Evolutionary conservation across 2,797 vertebrate genomes (phyloP), one percentile per base, ranked within the genome.

Genomic region (Hippocampus kuda): DNA sequence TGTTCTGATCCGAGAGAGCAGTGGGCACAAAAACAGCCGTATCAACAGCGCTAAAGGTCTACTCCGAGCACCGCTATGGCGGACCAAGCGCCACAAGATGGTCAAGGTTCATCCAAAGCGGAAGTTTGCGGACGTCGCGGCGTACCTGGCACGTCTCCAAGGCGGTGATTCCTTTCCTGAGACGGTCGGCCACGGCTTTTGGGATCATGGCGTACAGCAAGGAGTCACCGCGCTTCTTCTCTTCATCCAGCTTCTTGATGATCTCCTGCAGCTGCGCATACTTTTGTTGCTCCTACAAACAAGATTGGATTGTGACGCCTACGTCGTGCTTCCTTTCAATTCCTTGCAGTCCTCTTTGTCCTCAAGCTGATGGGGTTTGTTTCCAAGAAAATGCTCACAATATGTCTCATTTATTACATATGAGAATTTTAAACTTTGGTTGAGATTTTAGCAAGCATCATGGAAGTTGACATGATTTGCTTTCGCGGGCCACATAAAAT

Each of bases 201-300:
- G 87, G 87, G 74, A 91, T 92, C 91, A 91, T 91, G 76, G 89
- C 89, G 2, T 90, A 91, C 60, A 92, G 83, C 75, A 91, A 77
- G 5, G 89, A 91, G 70, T 91, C 89, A 0, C 90, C 73, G 69
- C 90, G 84, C 71, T 90, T 91, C 79, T 91, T 91, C 84, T 92
- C 89, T 57, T 92, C 83, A 1, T 91, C 89, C 83, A 91, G 80
- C 74, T 91, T 92, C 76, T 91, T 90, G 79, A 91, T 89, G 75
- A 90, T 91, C 82, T 91, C 89, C 77, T 87, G 83, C 59, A 91
- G 86, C 83, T 91, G 90, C 63, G 87, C 83, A 18, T 90, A 89
- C 82, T 91, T 92, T 59, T 92, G 89, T 73, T 92, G 90, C 76
- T 91, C 88, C 91, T 90, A 46, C 48, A 75, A 78, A 68, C 72